Base-by-base conservation (phyloP, 2,888 invertebrate species). In the Stenchaetothrips biformis region DNA sequence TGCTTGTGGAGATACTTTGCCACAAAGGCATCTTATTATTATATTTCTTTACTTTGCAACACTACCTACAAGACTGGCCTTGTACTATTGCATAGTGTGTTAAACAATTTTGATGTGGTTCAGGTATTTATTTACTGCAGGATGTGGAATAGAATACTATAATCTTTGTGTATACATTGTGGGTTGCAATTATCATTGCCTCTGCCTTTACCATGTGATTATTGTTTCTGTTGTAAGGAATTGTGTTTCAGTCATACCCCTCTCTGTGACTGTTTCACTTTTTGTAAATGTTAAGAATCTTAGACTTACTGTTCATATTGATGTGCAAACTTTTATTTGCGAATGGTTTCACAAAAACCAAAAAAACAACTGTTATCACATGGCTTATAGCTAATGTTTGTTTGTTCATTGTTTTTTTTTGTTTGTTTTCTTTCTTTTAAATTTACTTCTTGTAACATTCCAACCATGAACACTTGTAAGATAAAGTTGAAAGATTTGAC, bases 51-150 rank as follows among this genome's bases (percentile, higher is more conserved):
- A 59, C 25, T 74, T 74, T 74, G 67, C 67, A 74, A 67, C 21
- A 74, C 67, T 21, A 74, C 67, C 25, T 74, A 74, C 67, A 74
- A 74, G 67, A 74, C 67, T 74, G 67, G 67, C 67, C 67, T 74
- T 74, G 67, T 74, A 74, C 67, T 74, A 74, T 74, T 25, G 67
- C 67, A 74, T 74, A 74, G 67, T 11, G 11, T 11, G 11, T 74
- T 25, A 25, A 37, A 37, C 37, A 37, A 25, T 21, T 9, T 25
- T 74, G 25, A 74, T 74, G 67, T 74, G 21, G 18, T 67, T 74
- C 25, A 25, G 67, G 11, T 25, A 25, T 74, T 74, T 21, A 21
- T 74, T 25, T 74, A 11, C 25, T 74, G 21, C 67, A 25, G 21
- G 21, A 25, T 21, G 21, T 74, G 21, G 8, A 74, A 74, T 21